Evolutionary conservation across 2,888 invertebrate genomes (phyloP).

Genomic region (Pristionchus arcanus): DNA sequence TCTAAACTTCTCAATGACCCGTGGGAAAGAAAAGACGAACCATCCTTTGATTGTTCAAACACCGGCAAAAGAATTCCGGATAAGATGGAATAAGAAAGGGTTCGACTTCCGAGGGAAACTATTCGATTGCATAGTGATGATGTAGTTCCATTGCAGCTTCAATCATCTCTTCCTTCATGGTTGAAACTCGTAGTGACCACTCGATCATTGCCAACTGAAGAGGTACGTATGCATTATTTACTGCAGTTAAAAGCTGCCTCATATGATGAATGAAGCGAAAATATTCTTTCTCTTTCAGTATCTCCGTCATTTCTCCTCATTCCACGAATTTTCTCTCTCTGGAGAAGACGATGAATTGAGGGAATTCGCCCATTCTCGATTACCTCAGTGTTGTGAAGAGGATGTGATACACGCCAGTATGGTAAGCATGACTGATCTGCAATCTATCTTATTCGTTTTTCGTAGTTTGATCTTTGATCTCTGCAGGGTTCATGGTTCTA

Average conservation of each 20-base stretch:
- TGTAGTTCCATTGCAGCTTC: slow-evolving; percentile 50
- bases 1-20: slow-evolving; percentile 49
- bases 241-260: no score
- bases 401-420: slow-evolving; percentile 60
- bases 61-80: slow-evolving; percentile 11
- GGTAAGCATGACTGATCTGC: slow-evolving; percentile 44
- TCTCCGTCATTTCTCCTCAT: slow-evolving; percentile 20
- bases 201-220: slow-evolving; percentile 56
- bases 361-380: slow-evolving; percentile 61
- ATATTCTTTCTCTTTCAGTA: neutral
- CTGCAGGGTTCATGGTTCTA: slow-evolving; percentile 67
- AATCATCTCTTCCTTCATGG: slow-evolving; percentile 62
- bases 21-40: slow-evolving; percentile 27
- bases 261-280: neutral
- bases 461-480: slow-evolving; percentile 9
- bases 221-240: no score
- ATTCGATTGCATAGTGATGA: neutral
- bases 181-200: slow-evolving; percentile 62
- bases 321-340: slow-evolving; percentile 60
- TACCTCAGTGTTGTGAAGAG: slow-evolving; percentile 62
- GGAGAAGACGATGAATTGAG: slow-evolving; percentile 61
- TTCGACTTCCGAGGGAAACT: neutral
- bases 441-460: neutral
- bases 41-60: slow-evolving; percentile 33
- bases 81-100: neutral